Conservation (phyloP, 1,140 invertebrate genomes). For the Calliphora vicina region DNA sequence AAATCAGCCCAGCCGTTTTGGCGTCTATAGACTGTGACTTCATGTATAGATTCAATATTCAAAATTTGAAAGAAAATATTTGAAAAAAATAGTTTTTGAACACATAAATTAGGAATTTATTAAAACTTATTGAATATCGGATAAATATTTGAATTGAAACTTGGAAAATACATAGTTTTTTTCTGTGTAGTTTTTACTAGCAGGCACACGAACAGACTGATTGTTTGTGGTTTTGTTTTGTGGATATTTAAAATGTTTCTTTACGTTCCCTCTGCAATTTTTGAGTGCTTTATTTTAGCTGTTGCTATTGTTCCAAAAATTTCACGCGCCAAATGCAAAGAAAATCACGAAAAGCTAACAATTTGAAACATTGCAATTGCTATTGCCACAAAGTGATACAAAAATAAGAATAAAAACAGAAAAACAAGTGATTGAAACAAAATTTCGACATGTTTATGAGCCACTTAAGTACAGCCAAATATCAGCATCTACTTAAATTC, state of each 20-base stretch:
- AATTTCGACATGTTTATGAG: not conserved
- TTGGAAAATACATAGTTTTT: too few species aligned
- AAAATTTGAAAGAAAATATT: too few species aligned
- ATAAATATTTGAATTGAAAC: too few species aligned
- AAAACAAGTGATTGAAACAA: not conserved
- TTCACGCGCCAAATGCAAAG: not conserved
- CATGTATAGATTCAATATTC: too few species aligned
- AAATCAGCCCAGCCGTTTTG: too few species aligned
- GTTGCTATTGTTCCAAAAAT: not conserved
- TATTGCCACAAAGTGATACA: too few species aligned
- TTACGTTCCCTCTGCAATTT: not conserved
- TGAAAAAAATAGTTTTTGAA: too few species aligned
- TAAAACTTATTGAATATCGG: too few species aligned
- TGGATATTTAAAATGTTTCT: not conserved
- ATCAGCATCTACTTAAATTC: not conserved
- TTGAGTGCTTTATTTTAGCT: not conserved
- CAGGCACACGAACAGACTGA: too few species aligned
- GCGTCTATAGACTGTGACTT: too few species aligned
- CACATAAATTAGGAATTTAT: too few species aligned
- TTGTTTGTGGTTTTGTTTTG: not conserved
- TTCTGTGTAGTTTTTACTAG: too few species aligned
- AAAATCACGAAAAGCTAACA: not conserved
- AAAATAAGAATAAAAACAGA: not conserved
- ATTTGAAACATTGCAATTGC: not conserved
- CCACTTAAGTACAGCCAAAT: not conserved